Percentiles rank a stretch among this genome's conserved stretches.
These are phyloP conservation scores for Hirtodrosophila trivittata DNA, from an alignment of 2,888 invertebrate genomes.

Conservation along the genomic window DNA sequence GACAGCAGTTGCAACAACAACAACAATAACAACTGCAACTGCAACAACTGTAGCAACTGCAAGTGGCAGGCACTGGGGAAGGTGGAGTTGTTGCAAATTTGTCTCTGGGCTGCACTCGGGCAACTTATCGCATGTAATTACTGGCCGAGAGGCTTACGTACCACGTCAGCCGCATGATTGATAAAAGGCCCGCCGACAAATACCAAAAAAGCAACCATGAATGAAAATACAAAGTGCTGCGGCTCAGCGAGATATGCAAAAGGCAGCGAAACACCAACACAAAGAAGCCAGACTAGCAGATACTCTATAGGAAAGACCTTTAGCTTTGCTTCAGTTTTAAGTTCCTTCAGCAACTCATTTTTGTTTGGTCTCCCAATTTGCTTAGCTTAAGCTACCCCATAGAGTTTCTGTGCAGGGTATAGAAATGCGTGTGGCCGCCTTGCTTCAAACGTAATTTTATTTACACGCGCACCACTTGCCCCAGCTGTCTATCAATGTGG, in stretches of 20 bases:
- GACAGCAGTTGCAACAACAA: constrained; percentile 32
- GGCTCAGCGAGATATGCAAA: constrained; percentile 58
- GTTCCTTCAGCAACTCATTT: too few species aligned
- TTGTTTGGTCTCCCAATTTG: too few species aligned
- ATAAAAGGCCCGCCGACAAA: constrained; percentile 74
- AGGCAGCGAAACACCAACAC: constrained; percentile 14
- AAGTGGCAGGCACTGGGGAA: constrained; percentile 1
- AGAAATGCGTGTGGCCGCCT: constrained; percentile 67
- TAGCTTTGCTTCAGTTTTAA: too few species aligned
- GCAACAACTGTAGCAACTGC: constrained; percentile 4
- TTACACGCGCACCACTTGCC: constrained; percentile 64
- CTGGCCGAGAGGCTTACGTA: constrained; percentile 70
- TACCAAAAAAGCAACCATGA: constrained; percentile 72
- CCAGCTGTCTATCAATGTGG: constrained; percentile 67
- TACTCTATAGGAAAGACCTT: constrained; percentile 8
- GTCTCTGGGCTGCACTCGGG: constrained; percentile 56
- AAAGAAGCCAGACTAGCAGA: not conserved
- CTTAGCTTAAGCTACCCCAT: constrained; percentile 14
- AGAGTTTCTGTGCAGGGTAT: constrained; percentile 5
- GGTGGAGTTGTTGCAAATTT: constrained; percentile 30
- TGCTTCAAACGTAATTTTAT: constrained; percentile 73
- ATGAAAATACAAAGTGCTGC: constrained; percentile 72
- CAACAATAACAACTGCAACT: constrained; percentile 30
- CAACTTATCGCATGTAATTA: constrained; percentile 78
- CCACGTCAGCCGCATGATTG: constrained; percentile 68